Evolutionary conservation across 1,140 invertebrate species (phyloP).

Genomic region (Papilio machaon): DNA sequence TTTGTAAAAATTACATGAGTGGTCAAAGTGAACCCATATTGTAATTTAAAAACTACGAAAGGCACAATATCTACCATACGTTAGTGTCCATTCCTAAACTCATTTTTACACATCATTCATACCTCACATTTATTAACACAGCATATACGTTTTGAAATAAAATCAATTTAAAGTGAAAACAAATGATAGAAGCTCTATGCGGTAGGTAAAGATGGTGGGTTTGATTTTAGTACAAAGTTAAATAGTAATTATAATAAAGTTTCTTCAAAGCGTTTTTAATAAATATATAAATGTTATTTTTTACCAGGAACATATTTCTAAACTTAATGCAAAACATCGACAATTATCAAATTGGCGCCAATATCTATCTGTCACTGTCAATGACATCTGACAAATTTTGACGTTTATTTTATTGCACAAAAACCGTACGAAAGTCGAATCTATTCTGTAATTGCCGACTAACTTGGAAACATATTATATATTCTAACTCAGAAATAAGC

Average conservation of each 20-base stretch:
- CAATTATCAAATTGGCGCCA: constrained; percentile 29
- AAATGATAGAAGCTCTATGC: constrained; percentile 49
- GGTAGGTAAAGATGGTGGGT: constrained; percentile 57
- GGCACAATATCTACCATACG: background rate
- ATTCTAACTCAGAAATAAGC: background rate
- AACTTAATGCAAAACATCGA: constrained; percentile 33
- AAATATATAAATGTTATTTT: constrained; percentile 37
- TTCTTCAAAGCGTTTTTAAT: constrained; percentile 39
- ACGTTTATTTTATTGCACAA: constrained; percentile 36
- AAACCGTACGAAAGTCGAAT: background rate
- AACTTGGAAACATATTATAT: background rate
- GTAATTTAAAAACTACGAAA: constrained; percentile 18
- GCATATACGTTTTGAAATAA: constrained; percentile 38
- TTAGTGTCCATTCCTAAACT: constrained; percentile 8
- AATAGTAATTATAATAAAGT: constrained; percentile 37
- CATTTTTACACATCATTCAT: constrained; percentile 28
- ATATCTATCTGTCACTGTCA: background rate
- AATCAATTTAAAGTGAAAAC: constrained; percentile 44
- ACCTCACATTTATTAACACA: constrained; percentile 25
- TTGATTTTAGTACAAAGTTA: constrained; percentile 43
- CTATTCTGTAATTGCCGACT: background rate
- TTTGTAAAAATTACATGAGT: constrained; percentile 10
- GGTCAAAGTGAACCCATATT: constrained; percentile 8
- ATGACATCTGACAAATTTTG: background rate
- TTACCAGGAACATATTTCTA: constrained; percentile 33